Percentiles rank a stretch among this genome's conserved stretches.
Evolutionary conservation across 1,140 invertebrate genomes (phyloP).

Genomic region (Drosophila santomea): DNA sequence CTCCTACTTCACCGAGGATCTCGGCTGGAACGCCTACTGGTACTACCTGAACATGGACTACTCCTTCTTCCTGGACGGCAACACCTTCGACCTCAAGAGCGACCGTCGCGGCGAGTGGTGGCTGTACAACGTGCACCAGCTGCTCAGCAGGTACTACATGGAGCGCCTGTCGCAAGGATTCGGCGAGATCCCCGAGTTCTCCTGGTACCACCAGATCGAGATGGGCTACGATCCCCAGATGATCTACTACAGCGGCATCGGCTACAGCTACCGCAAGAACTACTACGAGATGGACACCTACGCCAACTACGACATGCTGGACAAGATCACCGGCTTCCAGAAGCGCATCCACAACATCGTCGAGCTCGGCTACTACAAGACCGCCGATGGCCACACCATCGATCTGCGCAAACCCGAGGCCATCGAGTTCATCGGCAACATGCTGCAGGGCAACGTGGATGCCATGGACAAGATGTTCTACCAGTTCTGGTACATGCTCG

Average conservation of each 20-base stretch:
- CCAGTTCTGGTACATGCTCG: slow-evolving; percentile 80
- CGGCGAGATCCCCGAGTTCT: slow-evolving; percentile 87
- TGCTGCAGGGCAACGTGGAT: slow-evolving; percentile 8
- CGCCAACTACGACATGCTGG: slow-evolving; percentile 85
- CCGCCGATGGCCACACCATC: slow-evolving; percentile 84
- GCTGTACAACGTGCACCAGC: slow-evolving; percentile 58
- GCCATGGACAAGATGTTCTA: slow-evolving; percentile 72
- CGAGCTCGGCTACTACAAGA: slow-evolving; percentile 87
- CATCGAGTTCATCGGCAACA: slow-evolving; percentile 65
- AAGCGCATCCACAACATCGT: slow-evolving; percentile 87
- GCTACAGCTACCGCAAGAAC: slow-evolving; percentile 18
- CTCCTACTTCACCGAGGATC: slow-evolving; percentile 14
- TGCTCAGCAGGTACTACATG: slow-evolving; percentile 87
- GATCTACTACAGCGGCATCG: slow-evolving; percentile 14
- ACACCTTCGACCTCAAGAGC: slow-evolving; percentile 3
- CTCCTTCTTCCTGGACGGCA: slow-evolving; percentile 13
- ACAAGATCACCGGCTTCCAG: slow-evolving; percentile 86
- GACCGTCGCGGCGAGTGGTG: slow-evolving; percentile 12
- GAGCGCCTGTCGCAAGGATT: slow-evolving; percentile 88
- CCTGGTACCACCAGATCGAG: slow-evolving; percentile 85
- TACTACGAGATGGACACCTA: slow-evolving; percentile 87
- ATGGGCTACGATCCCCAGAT: slow-evolving; percentile 14
- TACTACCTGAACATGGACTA: slow-evolving; percentile 17
- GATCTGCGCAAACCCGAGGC: slow-evolving; percentile 85
- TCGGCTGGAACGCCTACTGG: slow-evolving; percentile 14